Conservation (phyloP, 2,113 vertebrate genomes). For the Rhipidura dahli region DNA sequence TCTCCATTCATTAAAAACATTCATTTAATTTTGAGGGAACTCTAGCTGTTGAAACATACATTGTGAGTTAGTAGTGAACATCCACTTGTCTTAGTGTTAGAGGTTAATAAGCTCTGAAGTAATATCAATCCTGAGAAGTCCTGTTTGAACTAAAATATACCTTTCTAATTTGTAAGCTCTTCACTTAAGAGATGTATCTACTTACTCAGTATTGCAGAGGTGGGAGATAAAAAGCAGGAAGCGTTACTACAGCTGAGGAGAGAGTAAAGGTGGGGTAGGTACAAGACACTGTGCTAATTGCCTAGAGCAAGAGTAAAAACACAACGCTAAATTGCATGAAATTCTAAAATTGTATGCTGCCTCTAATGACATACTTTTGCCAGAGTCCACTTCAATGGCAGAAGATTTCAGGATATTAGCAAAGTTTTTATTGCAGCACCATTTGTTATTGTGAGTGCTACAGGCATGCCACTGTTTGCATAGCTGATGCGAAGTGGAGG, state of each 20-base stretch:
- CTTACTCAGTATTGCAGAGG: not conserved
- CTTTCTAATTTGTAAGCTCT: slow-evolving; percentile 11
- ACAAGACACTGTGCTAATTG: not conserved
- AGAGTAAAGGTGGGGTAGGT: not conserved
- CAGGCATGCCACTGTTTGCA: too few relatives aligned
- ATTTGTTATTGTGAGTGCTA: not conserved
- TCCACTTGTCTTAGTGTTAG: not conserved
- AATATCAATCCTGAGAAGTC: not conserved
- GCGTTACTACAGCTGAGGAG: not conserved
- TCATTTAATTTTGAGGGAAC: not conserved
- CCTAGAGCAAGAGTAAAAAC: not conserved
- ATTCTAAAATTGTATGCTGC: not conserved
- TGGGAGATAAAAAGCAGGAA: not conserved
- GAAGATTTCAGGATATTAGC: not conserved
- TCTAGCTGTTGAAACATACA: not conserved
- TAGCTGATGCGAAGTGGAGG: not conserved
- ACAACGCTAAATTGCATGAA: not conserved
- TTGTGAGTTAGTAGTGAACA: not conserved
- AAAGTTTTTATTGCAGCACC: not conserved
- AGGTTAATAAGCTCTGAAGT: slow-evolving; percentile 44
- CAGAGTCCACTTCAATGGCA: not conserved
- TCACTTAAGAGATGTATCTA: not conserved
- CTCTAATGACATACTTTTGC: not conserved
- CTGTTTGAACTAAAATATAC: slow-evolving; percentile 11
- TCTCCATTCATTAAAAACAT: not conserved